These are phyloP conservation scores for Amphipyra berbera DNA, from an alignment of 2,888 invertebrate genomes.

Conservation along the genomic window DNA sequence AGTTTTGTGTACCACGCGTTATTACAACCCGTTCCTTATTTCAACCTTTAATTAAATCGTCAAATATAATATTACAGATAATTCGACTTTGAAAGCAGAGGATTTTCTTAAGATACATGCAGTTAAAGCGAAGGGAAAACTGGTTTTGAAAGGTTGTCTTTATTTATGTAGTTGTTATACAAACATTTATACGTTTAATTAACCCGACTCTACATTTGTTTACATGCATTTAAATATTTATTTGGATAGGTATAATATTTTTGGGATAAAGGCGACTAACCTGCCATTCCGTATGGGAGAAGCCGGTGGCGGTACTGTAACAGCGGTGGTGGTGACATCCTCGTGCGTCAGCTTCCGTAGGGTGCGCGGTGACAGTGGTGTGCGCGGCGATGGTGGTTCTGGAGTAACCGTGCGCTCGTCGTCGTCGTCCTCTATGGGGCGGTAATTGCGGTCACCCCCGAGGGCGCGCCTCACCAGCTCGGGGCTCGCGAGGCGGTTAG, in stretches of 20 bases:
- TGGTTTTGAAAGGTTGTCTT: slow-evolving; percentile 64
- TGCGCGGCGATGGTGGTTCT: slow-evolving; percentile 70
- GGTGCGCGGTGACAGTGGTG: slow-evolving; percentile 79
- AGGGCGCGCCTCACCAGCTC: slow-evolving; percentile 94
- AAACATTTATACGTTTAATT: slow-evolving; percentile 48
- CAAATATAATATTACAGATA: not conserved
- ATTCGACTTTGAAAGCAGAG: slow-evolving; percentile 23
- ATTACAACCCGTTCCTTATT: no score
- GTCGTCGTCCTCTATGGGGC: slow-evolving; percentile 81
- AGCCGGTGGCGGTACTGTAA: slow-evolving; percentile 60
- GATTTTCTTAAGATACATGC: slow-evolving; percentile 55
- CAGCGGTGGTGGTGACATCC: slow-evolving; percentile 79
- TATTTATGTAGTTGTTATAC: slow-evolving; percentile 58
- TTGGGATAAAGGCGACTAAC: slow-evolving; percentile 63
- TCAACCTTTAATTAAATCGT: slow-evolving; percentile 1
- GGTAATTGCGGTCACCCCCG: slow-evolving; percentile 79
- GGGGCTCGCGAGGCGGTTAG: slow-evolving; percentile 95
- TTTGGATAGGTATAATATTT: slow-evolving; percentile 28
- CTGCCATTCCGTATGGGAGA: slow-evolving; percentile 81
- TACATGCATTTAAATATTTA: slow-evolving; percentile 40
- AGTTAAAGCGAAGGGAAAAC: slow-evolving; percentile 58
- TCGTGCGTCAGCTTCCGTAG: slow-evolving; percentile 82
- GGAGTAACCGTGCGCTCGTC: slow-evolving; percentile 82
- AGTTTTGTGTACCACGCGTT: slow-evolving; percentile 1
- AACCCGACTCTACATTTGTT: slow-evolving; percentile 33